phyloP scores from a whole-genome alignment of 2,797 vertebrate genomes.

The Cephalopachus bancanus region DNA sequence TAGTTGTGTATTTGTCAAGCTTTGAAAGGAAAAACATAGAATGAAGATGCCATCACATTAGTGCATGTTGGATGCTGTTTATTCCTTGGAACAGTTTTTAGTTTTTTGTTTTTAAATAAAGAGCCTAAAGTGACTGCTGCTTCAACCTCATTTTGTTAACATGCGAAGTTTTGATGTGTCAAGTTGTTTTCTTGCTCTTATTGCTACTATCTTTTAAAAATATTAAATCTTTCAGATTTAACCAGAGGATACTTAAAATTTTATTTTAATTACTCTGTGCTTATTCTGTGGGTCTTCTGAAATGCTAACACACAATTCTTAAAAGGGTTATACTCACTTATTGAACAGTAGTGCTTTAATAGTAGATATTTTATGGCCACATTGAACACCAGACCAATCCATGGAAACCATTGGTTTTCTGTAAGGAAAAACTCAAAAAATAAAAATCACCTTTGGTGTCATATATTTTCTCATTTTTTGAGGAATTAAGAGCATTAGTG shows the following conservation, averaged over 20 bases:
- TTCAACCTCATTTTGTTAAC: constrained; percentile 19
- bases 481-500: not conserved
- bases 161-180: not conserved
- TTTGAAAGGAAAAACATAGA: constrained; percentile 50
- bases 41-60: not conserved
- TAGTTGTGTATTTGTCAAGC: not conserved
- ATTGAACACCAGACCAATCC: not conserved
- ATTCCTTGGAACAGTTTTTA: constrained; percentile 36
- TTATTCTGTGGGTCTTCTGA: constrained; percentile 6
- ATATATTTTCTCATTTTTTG: constrained; percentile 3
- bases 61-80: not conserved
- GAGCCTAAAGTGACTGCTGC: not conserved
- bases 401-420: not conserved
- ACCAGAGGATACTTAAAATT: not conserved
- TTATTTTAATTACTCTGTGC: constrained; percentile 42
- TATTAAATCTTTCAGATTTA: constrained; percentile 34
- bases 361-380: not conserved
- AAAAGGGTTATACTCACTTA: not conserved
- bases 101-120: not conserved
- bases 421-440: constrained; percentile 30
- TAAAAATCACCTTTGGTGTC: not conserved
- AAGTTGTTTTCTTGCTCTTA: not conserved
- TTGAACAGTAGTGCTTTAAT: not conserved
- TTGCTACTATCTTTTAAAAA: constrained; percentile 2
- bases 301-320: constrained; percentile 54